Base-by-base conservation (phyloP, 2,113 vertebrate species). In the Scortum barcoo region DNA sequence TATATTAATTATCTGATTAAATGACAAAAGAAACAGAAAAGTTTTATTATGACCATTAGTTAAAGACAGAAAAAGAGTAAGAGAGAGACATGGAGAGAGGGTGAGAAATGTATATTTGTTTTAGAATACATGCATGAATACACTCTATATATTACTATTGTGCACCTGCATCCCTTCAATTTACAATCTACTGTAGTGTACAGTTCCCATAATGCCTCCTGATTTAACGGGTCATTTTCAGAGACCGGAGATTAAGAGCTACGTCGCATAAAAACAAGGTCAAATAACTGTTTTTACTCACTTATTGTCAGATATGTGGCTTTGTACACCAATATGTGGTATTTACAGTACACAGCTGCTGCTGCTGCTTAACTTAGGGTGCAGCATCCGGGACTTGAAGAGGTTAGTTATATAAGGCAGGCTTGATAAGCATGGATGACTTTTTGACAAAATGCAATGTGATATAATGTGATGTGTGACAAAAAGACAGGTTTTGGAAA, bases 391-490 rank as follows among this genome's bases (percentile, higher is more conserved):
- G 63, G 46, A 72, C 57, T 75, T 78, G 72, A 89, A 28, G 75
- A 76, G 76, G 84, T 82, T 86, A 71, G 86, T 93, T 91, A 91
- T 46, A 72, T 92, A 92, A 93, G 80, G 53, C 8, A 1, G 54
- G 44, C 76, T 83, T 62, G 70, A 85, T 86, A 84, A 87, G 86
- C 88, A 83, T 84, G 90, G 80, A 20, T 87, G 86, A 90, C 56
- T 89, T 89, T 77, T 81, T 91, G 87, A 90, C 72, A 65, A 87
- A 90, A 90, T 91, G 83, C 79, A 89, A 93, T 86, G 78, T 90
- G 89, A 91, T 91, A 89, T 88, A 91, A 89, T 90, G 86, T 89
- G 89, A 90, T 88, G 85, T 91, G 88, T 90, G 92, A 91, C 86
- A 87, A 89, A 90, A 88, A 87, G 78, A 72, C 73, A 70, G 72